phyloP scores from a whole-genome alignment of 2,113 vertebrate genomes.

The Pseudorhombus dupliciocellatus region DNA sequence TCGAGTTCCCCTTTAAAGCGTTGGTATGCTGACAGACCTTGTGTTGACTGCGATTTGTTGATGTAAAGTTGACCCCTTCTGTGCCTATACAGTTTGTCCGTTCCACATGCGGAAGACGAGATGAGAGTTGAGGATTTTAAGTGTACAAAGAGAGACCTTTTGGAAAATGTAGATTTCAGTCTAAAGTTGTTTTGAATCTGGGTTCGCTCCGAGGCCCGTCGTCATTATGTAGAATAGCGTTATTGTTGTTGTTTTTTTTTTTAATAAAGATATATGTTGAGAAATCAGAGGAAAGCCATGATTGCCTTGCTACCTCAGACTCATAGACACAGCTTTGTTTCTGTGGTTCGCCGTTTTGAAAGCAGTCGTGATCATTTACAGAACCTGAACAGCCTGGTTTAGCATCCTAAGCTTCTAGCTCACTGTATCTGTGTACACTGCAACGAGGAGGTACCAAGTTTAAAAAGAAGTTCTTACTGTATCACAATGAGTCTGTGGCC shows the following conservation, averaged over 20 bases:
- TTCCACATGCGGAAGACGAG: slow-evolving; percentile 69
- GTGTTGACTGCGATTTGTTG: slow-evolving; percentile 54
- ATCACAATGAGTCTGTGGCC: slow-evolving; percentile 82
- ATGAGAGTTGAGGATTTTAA: slow-evolving; percentile 22
- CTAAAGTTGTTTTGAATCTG: slow-evolving; percentile 53
- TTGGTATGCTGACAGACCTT: slow-evolving; percentile 52
- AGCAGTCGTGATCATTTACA: slow-evolving; percentile 70
- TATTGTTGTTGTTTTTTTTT: too few species aligned
- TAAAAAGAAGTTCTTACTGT: slow-evolving; percentile 67
- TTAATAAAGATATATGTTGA: slow-evolving; percentile 78
- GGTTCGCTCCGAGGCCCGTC: slow-evolving; percentile 51
- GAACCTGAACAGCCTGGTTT: slow-evolving; percentile 60
- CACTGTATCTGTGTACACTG: slow-evolving; percentile 77
- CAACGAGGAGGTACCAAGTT: slow-evolving; percentile 74
- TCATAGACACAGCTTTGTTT: slow-evolving; percentile 83
- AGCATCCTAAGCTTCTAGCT: slow-evolving; percentile 75
- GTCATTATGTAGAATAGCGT: slow-evolving; percentile 79
- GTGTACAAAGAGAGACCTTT: slow-evolving; percentile 66
- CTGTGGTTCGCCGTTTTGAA: slow-evolving; percentile 78
- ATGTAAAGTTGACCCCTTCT: slow-evolving; percentile 70
- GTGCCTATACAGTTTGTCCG: slow-evolving; percentile 82
- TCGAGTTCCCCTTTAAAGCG: slow-evolving; percentile 73
- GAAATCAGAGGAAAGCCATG: slow-evolving; percentile 95
- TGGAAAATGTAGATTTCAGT: slow-evolving; percentile 67
- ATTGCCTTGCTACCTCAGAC: slow-evolving; percentile 99